A percentile compares a stretch with the other conserved stretches of the same genome.
phyloP scores from a whole-genome alignment of 2,888 invertebrate species.

The Folsomia manolachei region DNA sequence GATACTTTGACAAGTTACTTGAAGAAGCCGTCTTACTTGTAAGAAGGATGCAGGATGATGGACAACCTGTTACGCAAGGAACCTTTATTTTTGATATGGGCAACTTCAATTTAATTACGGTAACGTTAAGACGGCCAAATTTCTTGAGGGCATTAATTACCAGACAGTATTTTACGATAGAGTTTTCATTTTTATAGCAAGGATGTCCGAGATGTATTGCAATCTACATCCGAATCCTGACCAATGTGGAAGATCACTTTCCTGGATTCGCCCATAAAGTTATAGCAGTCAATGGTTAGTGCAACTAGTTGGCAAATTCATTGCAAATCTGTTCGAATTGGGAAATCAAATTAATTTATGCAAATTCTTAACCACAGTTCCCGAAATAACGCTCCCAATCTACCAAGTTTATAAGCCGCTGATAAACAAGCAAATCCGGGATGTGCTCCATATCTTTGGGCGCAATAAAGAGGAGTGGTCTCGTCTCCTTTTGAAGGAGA shows the following conservation, averaged over 20 bases:
- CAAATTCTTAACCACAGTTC: constrained; percentile 11
- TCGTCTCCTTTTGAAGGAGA: constrained; percentile 19
- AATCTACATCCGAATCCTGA: constrained; percentile 25
- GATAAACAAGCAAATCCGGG: constrained; percentile 19
- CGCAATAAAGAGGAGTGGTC: constrained; percentile 27
- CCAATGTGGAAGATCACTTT: constrained; percentile 25
- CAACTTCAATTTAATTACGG: constrained; percentile 31
- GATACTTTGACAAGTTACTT: constrained; percentile 2
- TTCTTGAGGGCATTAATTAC: too few relatives aligned
- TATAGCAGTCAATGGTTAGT: constrained; percentile 30
- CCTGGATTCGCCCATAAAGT: constrained; percentile 27
- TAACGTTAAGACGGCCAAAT: too few relatives aligned
- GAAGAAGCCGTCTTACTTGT: background rate
- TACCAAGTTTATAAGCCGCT: constrained; percentile 18
- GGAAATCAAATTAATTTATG: background rate
- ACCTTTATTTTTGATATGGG: constrained; percentile 26
- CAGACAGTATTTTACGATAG: too few relatives aligned
- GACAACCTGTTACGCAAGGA: constrained; percentile 23
- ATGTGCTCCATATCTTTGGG: constrained; percentile 28
- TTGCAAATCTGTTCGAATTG: background rate
- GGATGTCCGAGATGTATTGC: constrained; percentile 24
- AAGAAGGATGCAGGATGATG: background rate
- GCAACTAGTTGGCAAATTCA: too few relatives aligned
- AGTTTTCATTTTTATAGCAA: too few relatives aligned
- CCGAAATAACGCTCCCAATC: constrained; percentile 26